Percentiles rank a stretch among this genome's conserved stretches.
These are phyloP conservation scores for Athalia circularis DNA, from an alignment of 2,888 invertebrate genomes.

Conservation along the genomic window DNA sequence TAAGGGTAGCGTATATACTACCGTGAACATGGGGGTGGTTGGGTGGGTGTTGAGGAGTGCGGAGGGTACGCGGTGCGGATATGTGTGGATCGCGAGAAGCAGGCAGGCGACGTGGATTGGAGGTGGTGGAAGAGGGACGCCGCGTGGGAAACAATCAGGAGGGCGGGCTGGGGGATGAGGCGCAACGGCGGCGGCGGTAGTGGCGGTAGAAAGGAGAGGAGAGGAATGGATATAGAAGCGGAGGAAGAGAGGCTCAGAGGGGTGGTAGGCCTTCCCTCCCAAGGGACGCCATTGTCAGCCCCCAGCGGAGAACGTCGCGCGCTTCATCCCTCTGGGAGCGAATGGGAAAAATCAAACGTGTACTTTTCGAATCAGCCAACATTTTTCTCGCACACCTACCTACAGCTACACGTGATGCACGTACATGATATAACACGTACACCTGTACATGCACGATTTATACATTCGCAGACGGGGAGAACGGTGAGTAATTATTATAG, in stretches of 20 bases:
- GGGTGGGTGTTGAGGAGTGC: slow-evolving; percentile 41
- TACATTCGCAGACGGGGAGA: too few relatives aligned
- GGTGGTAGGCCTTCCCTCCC: slow-evolving; percentile 68
- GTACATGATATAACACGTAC: neutral
- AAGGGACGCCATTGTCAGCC: slow-evolving; percentile 71
- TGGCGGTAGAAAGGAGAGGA: slow-evolving; percentile 49
- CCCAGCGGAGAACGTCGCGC: slow-evolving; percentile 66
- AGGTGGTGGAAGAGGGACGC: slow-evolving; percentile 53
- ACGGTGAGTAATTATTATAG: too few relatives aligned
- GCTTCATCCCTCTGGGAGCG: slow-evolving; percentile 51
- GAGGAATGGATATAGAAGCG: slow-evolving; percentile 58
- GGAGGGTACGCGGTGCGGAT: slow-evolving; percentile 42
- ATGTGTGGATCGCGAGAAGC: slow-evolving; percentile 53
- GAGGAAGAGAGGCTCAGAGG: slow-evolving; percentile 56
- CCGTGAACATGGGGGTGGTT: slow-evolving; percentile 52
- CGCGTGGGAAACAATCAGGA: slow-evolving; percentile 70
- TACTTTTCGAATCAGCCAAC: slow-evolving; percentile 53
- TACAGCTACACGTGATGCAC: neutral
- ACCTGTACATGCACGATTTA: too few relatives aligned
- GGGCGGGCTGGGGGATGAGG: slow-evolving; percentile 55
- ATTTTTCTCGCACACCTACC: neutral
- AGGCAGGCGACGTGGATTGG: slow-evolving; percentile 53
- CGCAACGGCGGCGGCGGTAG: slow-evolving; percentile 48
- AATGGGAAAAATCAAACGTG: slow-evolving; percentile 71
- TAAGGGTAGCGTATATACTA: slow-evolving; percentile 60